Conservation (phyloP, 2,888 invertebrate genomes). For the Drosophila prolongata region DNA sequence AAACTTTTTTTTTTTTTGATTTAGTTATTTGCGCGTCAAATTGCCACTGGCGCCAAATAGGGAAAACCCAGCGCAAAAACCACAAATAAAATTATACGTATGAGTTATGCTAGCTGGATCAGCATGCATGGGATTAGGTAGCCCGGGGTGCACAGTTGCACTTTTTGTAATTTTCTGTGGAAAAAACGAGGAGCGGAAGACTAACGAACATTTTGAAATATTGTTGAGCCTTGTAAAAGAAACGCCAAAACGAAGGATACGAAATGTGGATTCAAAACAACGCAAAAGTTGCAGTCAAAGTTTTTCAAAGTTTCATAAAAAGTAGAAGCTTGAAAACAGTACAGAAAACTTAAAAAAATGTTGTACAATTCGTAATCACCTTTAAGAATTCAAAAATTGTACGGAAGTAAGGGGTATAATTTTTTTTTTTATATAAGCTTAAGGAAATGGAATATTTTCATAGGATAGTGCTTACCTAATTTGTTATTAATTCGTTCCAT, state of each 20-base stretch:
- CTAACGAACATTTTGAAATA: constrained; percentile 19
- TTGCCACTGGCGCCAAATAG: constrained; percentile 43
- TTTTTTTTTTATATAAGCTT: no score
- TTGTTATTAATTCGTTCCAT: background rate
- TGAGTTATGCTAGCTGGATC: constrained; percentile 47
- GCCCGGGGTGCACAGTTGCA: background rate
- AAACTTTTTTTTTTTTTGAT: constrained; percentile 35
- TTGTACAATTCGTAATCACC: no score
- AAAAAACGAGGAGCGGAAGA: background rate
- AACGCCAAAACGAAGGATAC: background rate
- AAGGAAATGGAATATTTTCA: no score
- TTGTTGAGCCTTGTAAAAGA: background rate
- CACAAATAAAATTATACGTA: constrained; percentile 36
- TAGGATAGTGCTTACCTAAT: no score
- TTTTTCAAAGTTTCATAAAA: no score
- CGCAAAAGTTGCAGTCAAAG: background rate
- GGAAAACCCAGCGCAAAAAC: constrained; percentile 18
- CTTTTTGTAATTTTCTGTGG: constrained; percentile 5
- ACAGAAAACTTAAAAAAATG: no score
- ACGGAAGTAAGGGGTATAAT: no score
- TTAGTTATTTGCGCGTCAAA: constrained; percentile 57
- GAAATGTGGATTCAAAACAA: background rate
- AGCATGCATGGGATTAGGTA: constrained; percentile 39
- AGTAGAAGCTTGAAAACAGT: no score
- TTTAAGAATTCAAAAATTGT: no score